Evolutionary conservation across 2,113 vertebrate species (phyloP), one percentile per base, ranked within the genome.

Genomic region (Arenaria interpres): DNA sequence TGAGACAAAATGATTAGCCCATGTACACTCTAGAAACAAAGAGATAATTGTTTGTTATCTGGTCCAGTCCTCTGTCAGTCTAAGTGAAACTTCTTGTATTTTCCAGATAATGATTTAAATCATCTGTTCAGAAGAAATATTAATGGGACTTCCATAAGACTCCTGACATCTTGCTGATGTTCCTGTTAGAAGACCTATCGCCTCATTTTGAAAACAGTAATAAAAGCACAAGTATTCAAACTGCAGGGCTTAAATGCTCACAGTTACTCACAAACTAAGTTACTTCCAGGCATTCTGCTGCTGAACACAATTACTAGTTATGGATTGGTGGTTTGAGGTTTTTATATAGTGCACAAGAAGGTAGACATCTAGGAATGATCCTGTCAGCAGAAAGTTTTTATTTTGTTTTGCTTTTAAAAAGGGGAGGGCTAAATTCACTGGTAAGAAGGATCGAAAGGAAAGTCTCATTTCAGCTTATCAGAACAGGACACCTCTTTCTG

Each of bases 61-160:
- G 6, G 7, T 92, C 51, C 21, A 14, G 7, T 68, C 21, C 74
- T 86, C 16, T 56, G 0, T 85, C 24, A 64, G 69, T 85, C 93
- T 97, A 88, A 96, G 81, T 95, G 43, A 85, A 92, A 66, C 57
- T 89, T 93, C 33, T 93, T 96, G 11, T 96, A 32, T 97, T 95
- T 97, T 97, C 53, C 94, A 97, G 97, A 71, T 89, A 83, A 87
- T 71, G 35, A 43, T 67, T 73, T 93, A 92, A 88, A 35, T 91
- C 95, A 54, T 24, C 96, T 71, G 30, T 93, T 81, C 45, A 77
- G 91, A 96, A 97, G 97, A 96, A 79, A 22, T 79, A 33, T 68
- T 93, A 93, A 85, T 69, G 87, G 35, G 13, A 92, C 75, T 90
- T 32, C 72, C 24, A 1, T 93, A 76, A 63, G 77, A 69, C 62